A percentile compares a stretch with the other conserved stretches of the same genome.
Conservation (phyloP, 2,797 vertebrate species). For the Micropoecilia bifurca region DNA sequence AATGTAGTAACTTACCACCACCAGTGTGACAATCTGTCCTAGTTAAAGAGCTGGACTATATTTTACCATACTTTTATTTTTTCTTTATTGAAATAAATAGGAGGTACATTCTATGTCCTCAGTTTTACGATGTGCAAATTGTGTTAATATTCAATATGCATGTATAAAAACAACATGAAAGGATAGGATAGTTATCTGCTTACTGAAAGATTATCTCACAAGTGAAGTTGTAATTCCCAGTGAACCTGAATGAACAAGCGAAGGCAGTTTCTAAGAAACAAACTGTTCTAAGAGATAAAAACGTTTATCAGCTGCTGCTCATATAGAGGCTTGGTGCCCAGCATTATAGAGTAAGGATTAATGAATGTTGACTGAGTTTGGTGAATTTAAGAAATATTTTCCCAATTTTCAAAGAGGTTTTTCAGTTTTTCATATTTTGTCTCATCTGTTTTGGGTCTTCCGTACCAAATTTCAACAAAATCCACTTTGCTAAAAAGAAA, state of each 20-base stretch:
- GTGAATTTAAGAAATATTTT: background rate
- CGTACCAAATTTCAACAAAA: background rate
- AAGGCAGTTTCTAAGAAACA: background rate
- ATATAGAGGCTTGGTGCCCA: slow-evolving; percentile 7
- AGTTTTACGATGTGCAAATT: background rate
- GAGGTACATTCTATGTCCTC: too few relatives aligned
- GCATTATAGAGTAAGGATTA: background rate
- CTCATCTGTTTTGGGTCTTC: background rate
- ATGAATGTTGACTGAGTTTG: background rate
- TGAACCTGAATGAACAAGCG: slow-evolving; percentile 5
- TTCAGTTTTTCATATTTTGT: background rate
- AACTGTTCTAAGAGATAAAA: background rate
- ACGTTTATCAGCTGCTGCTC: slow-evolving; percentile 8
- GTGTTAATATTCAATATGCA: background rate
- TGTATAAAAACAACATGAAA: background rate
- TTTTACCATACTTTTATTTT: background rate
- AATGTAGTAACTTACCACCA: background rate
- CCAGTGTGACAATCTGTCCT: background rate
- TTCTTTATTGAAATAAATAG: background rate
- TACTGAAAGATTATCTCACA: background rate
- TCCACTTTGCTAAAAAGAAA: background rate
- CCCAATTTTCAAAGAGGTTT: background rate
- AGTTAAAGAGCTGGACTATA: background rate
- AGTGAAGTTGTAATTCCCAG: slow-evolving; percentile 10
- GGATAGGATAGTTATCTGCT: background rate